phyloP scores from a whole-genome alignment of 2,888 invertebrate species.

The Leptinotarsa rubiginosa region DNA sequence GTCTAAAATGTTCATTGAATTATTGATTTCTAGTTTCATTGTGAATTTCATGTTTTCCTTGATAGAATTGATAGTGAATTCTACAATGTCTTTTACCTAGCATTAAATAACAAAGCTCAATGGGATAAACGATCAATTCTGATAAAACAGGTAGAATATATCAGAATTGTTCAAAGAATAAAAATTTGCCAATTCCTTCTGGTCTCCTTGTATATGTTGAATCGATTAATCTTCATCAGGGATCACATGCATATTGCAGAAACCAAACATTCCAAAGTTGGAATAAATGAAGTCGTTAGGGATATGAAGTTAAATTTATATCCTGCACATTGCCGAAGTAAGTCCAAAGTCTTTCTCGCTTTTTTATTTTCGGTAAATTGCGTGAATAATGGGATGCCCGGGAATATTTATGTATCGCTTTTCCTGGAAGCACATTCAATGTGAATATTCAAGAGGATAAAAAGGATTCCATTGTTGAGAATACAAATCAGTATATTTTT shows the following conservation, averaged over 20 bases:
- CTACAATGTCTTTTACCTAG: too few relatives aligned
- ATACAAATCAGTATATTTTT: slow-evolving; percentile 9
- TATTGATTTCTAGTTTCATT: too few relatives aligned
- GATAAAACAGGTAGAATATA: too few relatives aligned
- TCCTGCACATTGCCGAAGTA: slow-evolving; percentile 8
- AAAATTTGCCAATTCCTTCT: too few relatives aligned
- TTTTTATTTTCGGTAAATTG: slow-evolving; percentile 14
- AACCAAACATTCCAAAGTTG: slow-evolving; percentile 9
- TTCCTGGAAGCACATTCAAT: background rate
- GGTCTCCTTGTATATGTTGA: background rate
- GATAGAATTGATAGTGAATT: too few relatives aligned
- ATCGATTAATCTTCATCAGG: background rate
- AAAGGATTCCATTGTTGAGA: background rate
- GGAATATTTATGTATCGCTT: slow-evolving; percentile 16
- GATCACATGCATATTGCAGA: background rate
- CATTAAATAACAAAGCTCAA: too few relatives aligned
- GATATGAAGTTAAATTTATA: slow-evolving; percentile 13
- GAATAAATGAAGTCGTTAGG: slow-evolving; percentile 11
- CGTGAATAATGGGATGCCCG: slow-evolving; percentile 3
- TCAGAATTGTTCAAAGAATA: too few relatives aligned
- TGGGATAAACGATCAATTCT: too few relatives aligned
- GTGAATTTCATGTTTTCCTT: too few relatives aligned
- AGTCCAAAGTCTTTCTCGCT: background rate
- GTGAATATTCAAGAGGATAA: slow-evolving; percentile 18
- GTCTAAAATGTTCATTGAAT: too few relatives aligned